Percentiles rank a stretch among this genome's conserved stretches.
These are phyloP conservation scores for Heliconius charithonia DNA, from an alignment of 2,888 invertebrate species.

Conservation along the genomic window DNA sequence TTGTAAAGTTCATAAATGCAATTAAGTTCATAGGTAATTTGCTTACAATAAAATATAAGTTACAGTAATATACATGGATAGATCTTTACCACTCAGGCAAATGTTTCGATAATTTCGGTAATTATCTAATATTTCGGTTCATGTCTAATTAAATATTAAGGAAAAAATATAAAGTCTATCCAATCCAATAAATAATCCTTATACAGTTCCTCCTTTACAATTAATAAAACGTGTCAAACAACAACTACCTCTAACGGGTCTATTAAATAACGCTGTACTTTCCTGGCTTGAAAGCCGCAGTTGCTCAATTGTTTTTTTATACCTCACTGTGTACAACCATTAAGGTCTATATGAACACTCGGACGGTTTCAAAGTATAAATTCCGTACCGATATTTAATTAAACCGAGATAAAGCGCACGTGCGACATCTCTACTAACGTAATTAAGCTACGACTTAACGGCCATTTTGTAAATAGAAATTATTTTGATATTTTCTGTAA, in stretches of 20 bases:
- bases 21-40: too few species aligned
- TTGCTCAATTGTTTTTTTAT: slow-evolving; percentile 31
- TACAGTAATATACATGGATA: too few species aligned
- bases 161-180: too few species aligned
- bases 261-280: slow-evolving; percentile 40
- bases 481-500: neutral
- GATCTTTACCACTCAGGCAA: too few species aligned
- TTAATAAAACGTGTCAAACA: too few species aligned
- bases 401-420: slow-evolving; percentile 19
- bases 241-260: slow-evolving; percentile 35
- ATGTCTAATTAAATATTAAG: too few species aligned
- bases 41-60: too few species aligned
- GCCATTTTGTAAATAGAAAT: neutral
- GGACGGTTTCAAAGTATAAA: slow-evolving; percentile 8
- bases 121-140: too few species aligned
- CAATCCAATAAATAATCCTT: too few species aligned
- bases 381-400: slow-evolving; percentile 17
- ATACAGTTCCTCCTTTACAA: too few species aligned
- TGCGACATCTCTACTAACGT: slow-evolving; percentile 1
- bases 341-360: slow-evolving; percentile 23
- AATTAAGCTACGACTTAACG: neutral
- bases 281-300: slow-evolving; percentile 32
- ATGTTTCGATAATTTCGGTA: too few species aligned
- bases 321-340: slow-evolving; percentile 18
- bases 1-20: neutral